A percentile compares a stretch with the other conserved stretches of the same genome.
Evolutionary conservation across 2,797 vertebrate species (phyloP).

Genomic region (Vespertilio murinus): DNA sequence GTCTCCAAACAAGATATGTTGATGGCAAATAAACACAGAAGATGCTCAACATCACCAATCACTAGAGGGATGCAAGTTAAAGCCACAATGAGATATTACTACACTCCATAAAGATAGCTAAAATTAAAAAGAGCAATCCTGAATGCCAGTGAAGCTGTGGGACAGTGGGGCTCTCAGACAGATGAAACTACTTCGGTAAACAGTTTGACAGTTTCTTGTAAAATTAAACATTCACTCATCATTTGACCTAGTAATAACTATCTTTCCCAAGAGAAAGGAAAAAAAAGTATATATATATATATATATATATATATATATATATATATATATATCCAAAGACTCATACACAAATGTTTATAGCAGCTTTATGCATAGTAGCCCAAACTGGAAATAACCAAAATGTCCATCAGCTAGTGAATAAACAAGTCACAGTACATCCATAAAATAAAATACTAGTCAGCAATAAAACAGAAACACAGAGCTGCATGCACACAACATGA

Average conservation of each 20-base stretch:
- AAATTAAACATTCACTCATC: background rate
- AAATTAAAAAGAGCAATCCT: background rate
- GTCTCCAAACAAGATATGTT: background rate
- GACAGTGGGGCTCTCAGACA: background rate
- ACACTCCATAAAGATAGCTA: background rate
- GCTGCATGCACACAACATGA: background rate
- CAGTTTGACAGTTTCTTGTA: background rate
- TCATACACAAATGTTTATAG: background rate
- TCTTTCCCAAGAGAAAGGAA: background rate
- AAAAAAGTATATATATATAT: background rate
- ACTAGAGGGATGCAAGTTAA: background rate
- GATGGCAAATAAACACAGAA: background rate
- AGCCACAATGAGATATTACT: background rate
- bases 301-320: background rate
- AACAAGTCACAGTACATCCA: background rate
- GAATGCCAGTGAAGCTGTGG: background rate
- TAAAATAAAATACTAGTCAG: background rate
- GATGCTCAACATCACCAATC: background rate
- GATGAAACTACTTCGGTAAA: background rate
- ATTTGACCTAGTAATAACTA: background rate
- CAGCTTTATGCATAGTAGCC: background rate
- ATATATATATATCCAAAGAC: background rate
- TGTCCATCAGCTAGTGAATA: background rate
- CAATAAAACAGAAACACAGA: background rate
- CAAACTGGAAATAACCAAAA: background rate